Percentiles rank a stretch among this genome's conserved stretches.
Evolutionary conservation across 92 coral and sea anemone genomes (phyloP).

Genomic region (Porites rus): DNA sequence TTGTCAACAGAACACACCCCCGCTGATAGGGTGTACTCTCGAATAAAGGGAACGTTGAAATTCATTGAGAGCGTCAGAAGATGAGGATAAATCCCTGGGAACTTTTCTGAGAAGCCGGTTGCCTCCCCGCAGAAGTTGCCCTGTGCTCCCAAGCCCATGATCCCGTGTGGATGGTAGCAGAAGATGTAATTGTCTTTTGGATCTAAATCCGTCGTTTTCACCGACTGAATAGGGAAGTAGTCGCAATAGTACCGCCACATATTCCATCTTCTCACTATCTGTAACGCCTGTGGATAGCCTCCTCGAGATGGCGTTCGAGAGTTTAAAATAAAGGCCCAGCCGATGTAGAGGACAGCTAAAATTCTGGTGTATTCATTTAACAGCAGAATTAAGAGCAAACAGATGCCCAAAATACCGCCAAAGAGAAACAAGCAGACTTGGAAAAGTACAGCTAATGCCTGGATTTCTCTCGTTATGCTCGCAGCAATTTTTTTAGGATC

Average conservation of each 20-base stretch:
- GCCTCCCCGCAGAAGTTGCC: conserved; percentile 91
- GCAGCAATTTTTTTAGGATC: conserved; percentile 87
- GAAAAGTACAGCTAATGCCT: conserved; percentile 79
- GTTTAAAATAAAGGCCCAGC: conserved; percentile 88
- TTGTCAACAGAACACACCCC: conserved; percentile 91
- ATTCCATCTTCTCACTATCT: conserved; percentile 64
- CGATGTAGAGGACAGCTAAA: conserved; percentile 79
- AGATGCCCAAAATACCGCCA: conserved; percentile 75
- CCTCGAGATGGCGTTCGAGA: conserved; percentile 84
- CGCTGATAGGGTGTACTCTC: conserved; percentile 83
- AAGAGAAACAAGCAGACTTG: conserved; percentile 76
- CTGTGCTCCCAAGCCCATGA: conserved; percentile 87
- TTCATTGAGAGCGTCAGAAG: conserved; percentile 82
- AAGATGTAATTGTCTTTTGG: conserved; percentile 86
- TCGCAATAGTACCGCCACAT: conserved; percentile 92
- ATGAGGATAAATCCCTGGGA: conserved; percentile 88
- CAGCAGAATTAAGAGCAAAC: conserved; percentile 61
- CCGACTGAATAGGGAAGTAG: conserved; percentile 80
- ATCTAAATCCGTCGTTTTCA: conserved; percentile 89
- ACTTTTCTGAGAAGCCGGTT: conserved; percentile 89
- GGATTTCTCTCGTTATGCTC: conserved; percentile 66
- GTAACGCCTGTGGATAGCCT: conserved; percentile 61
- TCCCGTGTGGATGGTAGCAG: conserved; percentile 95
- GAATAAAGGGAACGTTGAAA: conserved; percentile 74
- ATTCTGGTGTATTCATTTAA: conserved; percentile 65